phyloP scores from a whole-genome alignment of 2,113 vertebrate species.

The Bubo bubo region DNA sequence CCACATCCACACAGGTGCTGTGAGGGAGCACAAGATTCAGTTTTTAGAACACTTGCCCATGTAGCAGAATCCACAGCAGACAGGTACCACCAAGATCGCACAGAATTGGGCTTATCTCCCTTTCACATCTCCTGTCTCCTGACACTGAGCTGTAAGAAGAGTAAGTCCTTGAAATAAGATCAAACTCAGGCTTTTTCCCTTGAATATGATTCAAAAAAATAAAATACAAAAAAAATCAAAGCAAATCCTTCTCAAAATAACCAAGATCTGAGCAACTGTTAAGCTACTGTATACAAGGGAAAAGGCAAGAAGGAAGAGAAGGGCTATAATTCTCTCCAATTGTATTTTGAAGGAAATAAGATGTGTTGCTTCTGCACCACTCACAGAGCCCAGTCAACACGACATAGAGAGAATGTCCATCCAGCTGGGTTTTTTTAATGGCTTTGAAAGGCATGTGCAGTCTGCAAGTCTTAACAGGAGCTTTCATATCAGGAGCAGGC shows the following conservation, averaged over 20 bases:
- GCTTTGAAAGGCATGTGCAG: background rate
- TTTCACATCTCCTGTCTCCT: background rate
- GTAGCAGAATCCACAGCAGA: background rate
- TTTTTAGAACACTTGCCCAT: background rate
- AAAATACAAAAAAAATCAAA: background rate
- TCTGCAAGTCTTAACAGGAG: background rate
- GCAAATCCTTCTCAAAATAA: background rate
- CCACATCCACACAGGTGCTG: background rate
- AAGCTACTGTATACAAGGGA: background rate
- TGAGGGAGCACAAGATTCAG: background rate
- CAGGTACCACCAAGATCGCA: background rate
- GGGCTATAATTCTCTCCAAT: background rate
- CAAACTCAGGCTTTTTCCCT: background rate
- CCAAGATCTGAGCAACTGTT: background rate
- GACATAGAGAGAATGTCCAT: background rate
- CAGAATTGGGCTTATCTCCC: background rate
- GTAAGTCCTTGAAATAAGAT: background rate
- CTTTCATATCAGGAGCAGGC: background rate
- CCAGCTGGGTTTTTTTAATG: background rate
- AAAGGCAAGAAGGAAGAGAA: background rate
- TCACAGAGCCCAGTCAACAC: background rate
- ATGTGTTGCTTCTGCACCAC: background rate
- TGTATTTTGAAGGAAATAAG: background rate
- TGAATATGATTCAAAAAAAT: background rate
- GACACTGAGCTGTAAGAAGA: background rate